Evolutionary conservation across 2,888 invertebrate species (phyloP), one percentile per base, ranked within the genome.

Genomic region (Craniophora ligustri): DNA sequence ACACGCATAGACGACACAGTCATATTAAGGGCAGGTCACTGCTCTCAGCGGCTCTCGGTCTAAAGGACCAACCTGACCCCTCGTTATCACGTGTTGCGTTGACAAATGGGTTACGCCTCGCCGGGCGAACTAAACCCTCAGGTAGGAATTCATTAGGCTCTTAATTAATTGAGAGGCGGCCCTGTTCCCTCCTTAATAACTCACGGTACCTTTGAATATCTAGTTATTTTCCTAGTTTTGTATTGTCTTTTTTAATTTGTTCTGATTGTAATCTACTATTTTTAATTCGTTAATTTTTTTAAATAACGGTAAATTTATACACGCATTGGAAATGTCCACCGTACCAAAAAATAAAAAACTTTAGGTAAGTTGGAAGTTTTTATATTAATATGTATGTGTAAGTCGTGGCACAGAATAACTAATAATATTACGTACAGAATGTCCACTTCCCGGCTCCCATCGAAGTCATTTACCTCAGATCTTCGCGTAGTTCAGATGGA

Each of bases 41-140:
- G 75, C 55, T 55, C 72, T 53, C 56, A 28, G 36, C 57, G 61
- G 68, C 64, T 50, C 68, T 67, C 72, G 67, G 71, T 79, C 66
- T 70, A 64, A 59, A 72, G 58, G 53, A 48, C 54, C 55, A 35
- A 41, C 55, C 49, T 75, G 76, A 76, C 71, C 71, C 67, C 77
- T 81, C 76, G 82, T 86, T 89, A 90, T 86, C 86, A 76, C 76
- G 82, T 81, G 81, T 70, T 79, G 67, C 67, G 75, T 83, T 89
- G 88, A 92, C 89, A 90, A 91, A 91, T 91, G 87, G 88, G 85
- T 73, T 75, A 81, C 86, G 86, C 86, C 89, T 88, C 72, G 72
- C 50, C 56, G 53, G 58, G 58, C 23, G 65, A 69, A 60, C 58
- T 60, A 64, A 66, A 67, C 77, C 82, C 78, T 72, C 71, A 76